phyloP scores from a whole-genome alignment of 1,140 invertebrate genomes.

The Drosophila asahinai region DNA sequence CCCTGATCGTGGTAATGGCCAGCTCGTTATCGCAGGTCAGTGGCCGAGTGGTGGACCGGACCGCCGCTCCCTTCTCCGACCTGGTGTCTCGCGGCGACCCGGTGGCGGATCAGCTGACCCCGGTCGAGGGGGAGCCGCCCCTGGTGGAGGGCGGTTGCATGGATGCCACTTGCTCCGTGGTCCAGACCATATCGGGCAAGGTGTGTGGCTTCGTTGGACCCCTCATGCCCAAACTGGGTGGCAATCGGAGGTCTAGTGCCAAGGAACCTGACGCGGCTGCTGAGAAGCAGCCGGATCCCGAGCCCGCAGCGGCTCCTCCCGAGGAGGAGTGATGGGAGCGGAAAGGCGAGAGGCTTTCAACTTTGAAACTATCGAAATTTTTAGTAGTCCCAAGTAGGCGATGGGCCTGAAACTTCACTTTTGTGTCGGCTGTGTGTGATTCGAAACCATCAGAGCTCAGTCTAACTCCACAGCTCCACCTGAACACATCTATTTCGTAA shows the following conservation, averaged over 20 bases:
- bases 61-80: constrained; percentile 1
- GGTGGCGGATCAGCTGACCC: constrained; percentile 4
- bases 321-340: constrained; percentile 2
- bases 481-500: constrained; percentile 21
- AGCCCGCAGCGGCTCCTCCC: neutral
- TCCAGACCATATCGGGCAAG: neutral
- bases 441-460: constrained; percentile 13
- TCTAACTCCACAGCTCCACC: constrained; percentile 9
- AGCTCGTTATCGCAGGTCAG: neutral
- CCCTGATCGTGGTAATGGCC: constrained; percentile 28
- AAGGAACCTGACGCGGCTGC: neutral
- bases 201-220: constrained; percentile 4
- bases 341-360: neutral
- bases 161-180: constrained; percentile 11
- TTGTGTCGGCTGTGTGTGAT: neutral
- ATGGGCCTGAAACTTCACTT: neutral
- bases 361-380: neutral
- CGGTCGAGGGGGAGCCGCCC: constrained; percentile 1
- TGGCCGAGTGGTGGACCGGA: constrained; percentile 9
- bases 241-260: neutral
- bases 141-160: constrained; percentile 17
- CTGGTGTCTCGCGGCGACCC: constrained; percentile 4
- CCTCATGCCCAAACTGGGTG: neutral
- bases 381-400: constrained; percentile 4
- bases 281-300: neutral